Conservation (phyloP, 92 coral and sea anemone species). For the Montipora capitata region DNA sequence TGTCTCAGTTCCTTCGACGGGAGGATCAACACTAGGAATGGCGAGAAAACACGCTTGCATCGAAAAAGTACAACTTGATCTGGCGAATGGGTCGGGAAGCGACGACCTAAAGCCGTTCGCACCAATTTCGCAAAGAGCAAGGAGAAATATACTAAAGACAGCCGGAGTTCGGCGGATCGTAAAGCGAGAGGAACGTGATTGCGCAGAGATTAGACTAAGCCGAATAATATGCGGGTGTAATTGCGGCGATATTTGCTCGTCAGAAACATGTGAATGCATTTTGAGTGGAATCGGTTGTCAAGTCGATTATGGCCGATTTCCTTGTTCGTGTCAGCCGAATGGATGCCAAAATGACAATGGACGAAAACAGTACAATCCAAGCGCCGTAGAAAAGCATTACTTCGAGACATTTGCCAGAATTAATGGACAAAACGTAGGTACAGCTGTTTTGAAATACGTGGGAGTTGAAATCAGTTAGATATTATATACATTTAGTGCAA, state of each 20-base stretch:
- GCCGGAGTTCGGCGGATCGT: conserved; percentile 91
- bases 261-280: conserved; percentile 94
- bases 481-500: background rate
- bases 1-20: conserved; percentile 95
- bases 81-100: conserved; percentile 14
- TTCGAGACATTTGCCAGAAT: conserved; percentile 88
- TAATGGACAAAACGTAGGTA: conserved; percentile 54
- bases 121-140: conserved; percentile 87
- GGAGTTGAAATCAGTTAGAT: conserved; percentile 27
- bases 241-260: conserved; percentile 94
- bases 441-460: conserved; percentile 41
- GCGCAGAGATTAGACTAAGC: conserved; percentile 90
- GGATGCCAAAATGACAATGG: conserved; percentile 92
- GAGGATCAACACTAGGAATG: conserved; percentile 97
- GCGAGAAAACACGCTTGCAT: conserved; percentile 86
- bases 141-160: conserved; percentile 82
- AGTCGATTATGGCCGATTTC: conserved; percentile 97
- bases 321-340: conserved; percentile 93
- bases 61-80: conserved; percentile 68
- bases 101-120: conserved; percentile 58
- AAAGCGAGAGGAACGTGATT: conserved; percentile 88
- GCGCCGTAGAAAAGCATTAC: conserved; percentile 84
- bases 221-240: conserved; percentile 96
- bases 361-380: conserved; percentile 90
- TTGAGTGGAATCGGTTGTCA: conserved; percentile 97